A percentile compares a stretch with the other conserved stretches of the same genome.
These are phyloP conservation scores for Plectrocnemia conspersa DNA, from an alignment of 1,140 invertebrate genomes.

Conservation along the genomic window DNA sequence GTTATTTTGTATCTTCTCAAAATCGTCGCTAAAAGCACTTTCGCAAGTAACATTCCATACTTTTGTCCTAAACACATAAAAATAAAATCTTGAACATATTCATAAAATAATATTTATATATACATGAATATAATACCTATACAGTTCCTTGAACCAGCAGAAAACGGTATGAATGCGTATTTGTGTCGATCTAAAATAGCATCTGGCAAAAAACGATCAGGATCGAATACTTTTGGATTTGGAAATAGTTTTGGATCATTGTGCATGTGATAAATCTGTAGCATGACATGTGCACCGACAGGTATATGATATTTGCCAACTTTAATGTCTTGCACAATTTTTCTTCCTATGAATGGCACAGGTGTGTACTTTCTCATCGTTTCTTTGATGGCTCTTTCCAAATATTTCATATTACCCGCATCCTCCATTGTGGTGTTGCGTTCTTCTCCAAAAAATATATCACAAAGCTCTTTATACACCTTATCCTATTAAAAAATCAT, in stretches of 20 bases:
- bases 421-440: slow-evolving; percentile 55
- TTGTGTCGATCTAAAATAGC: slow-evolving; percentile 43
- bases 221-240: slow-evolving; percentile 67
- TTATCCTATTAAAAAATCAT: slow-evolving; percentile 38
- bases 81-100: too few species aligned
- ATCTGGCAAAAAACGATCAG: slow-evolving; percentile 64
- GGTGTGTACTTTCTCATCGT: slow-evolving; percentile 57
- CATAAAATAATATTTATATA: too few species aligned
- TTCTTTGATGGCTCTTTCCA: slow-evolving; percentile 63
- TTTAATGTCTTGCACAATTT: slow-evolving; percentile 43
- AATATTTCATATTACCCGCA: slow-evolving; percentile 52
- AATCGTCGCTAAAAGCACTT: too few species aligned
- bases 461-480: slow-evolving; percentile 59
- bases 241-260: slow-evolving; percentile 62
- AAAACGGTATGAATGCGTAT: too few species aligned
- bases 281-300: slow-evolving; percentile 38
- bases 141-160: too few species aligned
- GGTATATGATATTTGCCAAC: slow-evolving; percentile 44
- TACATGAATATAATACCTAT: too few species aligned
- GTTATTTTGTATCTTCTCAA: too few species aligned
- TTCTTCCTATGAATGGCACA: slow-evolving; percentile 54
- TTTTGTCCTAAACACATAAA: too few species aligned
- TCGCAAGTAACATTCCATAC: too few species aligned
- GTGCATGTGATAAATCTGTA: slow-evolving; percentile 54
- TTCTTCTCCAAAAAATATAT: slow-evolving; percentile 53